Base-by-base conservation (phyloP, 2,113 vertebrate genomes). In the Castor canadensis region DNA sequence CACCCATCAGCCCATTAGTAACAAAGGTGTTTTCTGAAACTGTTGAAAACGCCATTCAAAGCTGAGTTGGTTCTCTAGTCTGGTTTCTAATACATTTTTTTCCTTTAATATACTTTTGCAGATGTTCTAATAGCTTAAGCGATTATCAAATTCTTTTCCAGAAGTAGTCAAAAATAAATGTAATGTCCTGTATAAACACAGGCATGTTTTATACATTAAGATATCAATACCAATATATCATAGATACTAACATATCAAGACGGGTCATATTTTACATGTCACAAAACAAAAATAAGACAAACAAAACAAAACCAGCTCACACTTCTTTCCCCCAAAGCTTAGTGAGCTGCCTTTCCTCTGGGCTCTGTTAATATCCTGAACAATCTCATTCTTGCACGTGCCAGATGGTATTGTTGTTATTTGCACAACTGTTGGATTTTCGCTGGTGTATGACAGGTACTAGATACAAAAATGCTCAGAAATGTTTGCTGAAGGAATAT, bases 401-500 rank as follows among this genome's bases (percentile, higher is more conserved):
- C 35, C 28, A 13, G 10, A 16, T 0, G 9, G 43, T 49, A 15
- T 13, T 6, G 32, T 7, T 73, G 71, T 10, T 10, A 49, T 9
- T 3, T 19, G 52, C 66, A 32, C 6, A 1, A 0, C 0, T 38
- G 30, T 0, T 13, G 3, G 6, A 4, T 40, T 43, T n/a, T 1
- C 15, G 11, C 52, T 13, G 1, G 58, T 13, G 54, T 7, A 5
- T 47, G 54, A 12, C 24, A 54, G 80, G 54, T 0, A 6, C 2
- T 4, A 3, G 73, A 40, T 45, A 15, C 54, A 3, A 0, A n/a
- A 16, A n/a, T 32, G 76, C 89, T 83, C 13, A 22, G 95, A 93
- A 49, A 80, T 0, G 17, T 38, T 3, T 83, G 91, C 13, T 0
- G 43, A n/a, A 1, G 0, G 79, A 45, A 43, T 1, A 38, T 9